Conservation (phyloP, 2,888 invertebrate genomes). For the Meiosimyza platycephala region DNA sequence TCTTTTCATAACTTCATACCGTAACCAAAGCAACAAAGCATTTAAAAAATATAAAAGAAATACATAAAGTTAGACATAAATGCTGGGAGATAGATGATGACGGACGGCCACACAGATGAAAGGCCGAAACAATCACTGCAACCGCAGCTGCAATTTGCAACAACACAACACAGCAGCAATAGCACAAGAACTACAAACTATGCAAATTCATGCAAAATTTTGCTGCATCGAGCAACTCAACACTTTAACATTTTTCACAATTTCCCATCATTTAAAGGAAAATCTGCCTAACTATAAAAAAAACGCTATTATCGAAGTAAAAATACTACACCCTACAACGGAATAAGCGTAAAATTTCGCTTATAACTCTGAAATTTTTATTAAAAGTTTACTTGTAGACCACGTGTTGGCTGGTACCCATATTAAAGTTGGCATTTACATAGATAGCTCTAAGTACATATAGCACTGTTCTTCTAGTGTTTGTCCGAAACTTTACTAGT, state of each 20-base stretch:
- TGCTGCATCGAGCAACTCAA: background rate
- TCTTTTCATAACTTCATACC: too few relatives aligned
- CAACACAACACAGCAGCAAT: background rate
- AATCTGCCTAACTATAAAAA: background rate
- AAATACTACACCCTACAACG: background rate
- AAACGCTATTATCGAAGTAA: background rate
- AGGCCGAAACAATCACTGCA: constrained; percentile 3
- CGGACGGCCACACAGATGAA: background rate
- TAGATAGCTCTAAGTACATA: too few relatives aligned
- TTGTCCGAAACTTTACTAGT: too few relatives aligned
- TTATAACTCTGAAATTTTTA: too few relatives aligned
- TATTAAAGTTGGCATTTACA: too few relatives aligned
- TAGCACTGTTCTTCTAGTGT: too few relatives aligned
- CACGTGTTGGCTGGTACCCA: too few relatives aligned
- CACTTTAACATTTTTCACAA: constrained; percentile 7
- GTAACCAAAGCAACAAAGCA: too few relatives aligned
- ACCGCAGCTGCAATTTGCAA: background rate
- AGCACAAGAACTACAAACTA: background rate
- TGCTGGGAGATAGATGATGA: background rate
- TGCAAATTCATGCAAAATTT: constrained; percentile 14
- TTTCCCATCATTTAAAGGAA: constrained; percentile 21
- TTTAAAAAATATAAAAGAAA: too few relatives aligned
- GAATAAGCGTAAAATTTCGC: too few relatives aligned
- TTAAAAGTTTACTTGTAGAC: too few relatives aligned
- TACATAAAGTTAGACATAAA: too few relatives aligned